phyloP scores from a whole-genome alignment of 2,797 vertebrate genomes.

The Tokudaia muenninki region DNA sequence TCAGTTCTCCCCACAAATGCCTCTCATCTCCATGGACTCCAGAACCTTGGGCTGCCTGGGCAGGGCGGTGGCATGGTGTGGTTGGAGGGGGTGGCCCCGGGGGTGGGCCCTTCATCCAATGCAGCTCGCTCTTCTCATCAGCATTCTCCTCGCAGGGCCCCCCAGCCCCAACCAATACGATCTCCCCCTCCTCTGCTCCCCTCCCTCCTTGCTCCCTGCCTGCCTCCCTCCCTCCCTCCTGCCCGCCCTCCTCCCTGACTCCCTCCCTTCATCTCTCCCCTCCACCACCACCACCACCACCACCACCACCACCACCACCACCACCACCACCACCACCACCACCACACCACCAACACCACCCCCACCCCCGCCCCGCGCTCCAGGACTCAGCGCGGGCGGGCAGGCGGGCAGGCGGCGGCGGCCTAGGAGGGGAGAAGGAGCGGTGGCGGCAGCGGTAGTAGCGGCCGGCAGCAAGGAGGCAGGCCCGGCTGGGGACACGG shows the following conservation, averaged over 20 bases:
- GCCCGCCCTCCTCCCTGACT: slow-evolving; percentile 57
- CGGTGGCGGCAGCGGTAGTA: slow-evolving; percentile 53
- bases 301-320: not conserved
- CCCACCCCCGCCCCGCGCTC: slow-evolving; percentile 51
- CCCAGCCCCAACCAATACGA: slow-evolving; percentile 74
- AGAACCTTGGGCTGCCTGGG: slow-evolving; percentile 62
- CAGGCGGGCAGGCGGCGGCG: slow-evolving; percentile 59
- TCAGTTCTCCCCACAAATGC: not conserved
- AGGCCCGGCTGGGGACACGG: slow-evolving; percentile 70
- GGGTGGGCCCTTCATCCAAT: slow-evolving; percentile 71
- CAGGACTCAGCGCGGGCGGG: slow-evolving; percentile 79
- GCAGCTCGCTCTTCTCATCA: slow-evolving; percentile 81
- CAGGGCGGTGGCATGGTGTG: slow-evolving; percentile 78
- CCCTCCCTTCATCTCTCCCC: slow-evolving; percentile 50
- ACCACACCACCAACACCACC: not conserved
- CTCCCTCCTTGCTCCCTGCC: slow-evolving; percentile 56
- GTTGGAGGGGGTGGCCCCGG: slow-evolving; percentile 62
- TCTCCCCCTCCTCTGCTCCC: slow-evolving; percentile 64
- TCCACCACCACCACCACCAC: not conserved
- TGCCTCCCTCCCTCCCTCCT: slow-evolving; percentile 50
- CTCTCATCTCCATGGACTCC: slow-evolving; percentile 25
- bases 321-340: not conserved
- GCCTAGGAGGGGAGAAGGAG: slow-evolving; percentile 70
- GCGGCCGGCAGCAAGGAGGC: slow-evolving; percentile 57
- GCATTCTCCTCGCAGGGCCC: slow-evolving; percentile 76